These are phyloP conservation scores for Gobiocypris rarus DNA, from an alignment of 2,113 vertebrate genomes.

Conservation along the genomic window DNA sequence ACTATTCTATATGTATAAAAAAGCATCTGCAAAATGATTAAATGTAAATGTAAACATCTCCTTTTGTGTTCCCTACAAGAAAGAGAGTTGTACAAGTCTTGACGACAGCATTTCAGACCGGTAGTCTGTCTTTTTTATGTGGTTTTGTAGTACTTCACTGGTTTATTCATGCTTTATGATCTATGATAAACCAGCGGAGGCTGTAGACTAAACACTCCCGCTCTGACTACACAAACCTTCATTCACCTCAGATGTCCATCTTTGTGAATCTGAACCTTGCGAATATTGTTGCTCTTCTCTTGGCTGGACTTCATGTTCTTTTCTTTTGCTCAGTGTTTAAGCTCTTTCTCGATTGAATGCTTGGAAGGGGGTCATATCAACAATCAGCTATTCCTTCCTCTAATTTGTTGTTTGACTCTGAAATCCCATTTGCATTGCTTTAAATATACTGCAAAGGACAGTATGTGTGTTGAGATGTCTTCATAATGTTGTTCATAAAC, in stretches of 20 bases:
- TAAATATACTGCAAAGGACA: neutral
- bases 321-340: neutral
- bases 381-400: neutral
- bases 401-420: neutral
- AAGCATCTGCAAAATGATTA: too few species aligned
- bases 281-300: neutral
- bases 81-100: neutral
- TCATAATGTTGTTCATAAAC: neutral
- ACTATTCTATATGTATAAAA: too few species aligned
- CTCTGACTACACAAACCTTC: neutral
- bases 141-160: neutral
- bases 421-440: neutral
- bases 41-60: too few species aligned
- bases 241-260: neutral
- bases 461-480: too few species aligned
- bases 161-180: slow-evolving; percentile 32
- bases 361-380: neutral
- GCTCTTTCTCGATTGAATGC: neutral
- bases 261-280: neutral
- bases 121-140: neutral
- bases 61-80: neutral
- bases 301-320: neutral
- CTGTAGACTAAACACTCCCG: slow-evolving; percentile 24
- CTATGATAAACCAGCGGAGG: slow-evolving; percentile 1
- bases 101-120: neutral